A percentile compares a stretch with the other conserved stretches of the same genome.
Conservation (phyloP, 2,888 invertebrate genomes). For the Neoaliturus tenellus region DNA sequence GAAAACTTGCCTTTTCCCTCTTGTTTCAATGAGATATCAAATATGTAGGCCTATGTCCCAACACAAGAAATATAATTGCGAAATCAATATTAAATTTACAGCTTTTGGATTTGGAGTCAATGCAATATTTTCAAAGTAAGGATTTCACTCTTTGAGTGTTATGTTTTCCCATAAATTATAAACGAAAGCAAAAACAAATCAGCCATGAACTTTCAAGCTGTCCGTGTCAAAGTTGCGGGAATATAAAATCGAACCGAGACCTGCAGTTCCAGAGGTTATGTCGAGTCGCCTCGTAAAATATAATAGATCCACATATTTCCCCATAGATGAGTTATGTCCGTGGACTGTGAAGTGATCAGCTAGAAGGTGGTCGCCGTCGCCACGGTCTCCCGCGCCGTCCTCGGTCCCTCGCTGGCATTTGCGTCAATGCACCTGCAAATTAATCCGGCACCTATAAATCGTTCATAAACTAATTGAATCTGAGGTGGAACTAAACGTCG, state of each 20-base stretch:
- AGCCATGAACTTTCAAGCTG: background rate
- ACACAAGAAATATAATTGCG: too few relatives aligned
- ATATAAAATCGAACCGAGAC: background rate
- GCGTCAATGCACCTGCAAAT: constrained; percentile 39
- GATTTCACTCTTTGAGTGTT: too few relatives aligned
- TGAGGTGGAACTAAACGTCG: constrained; percentile 31
- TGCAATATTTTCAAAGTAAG: too few relatives aligned
- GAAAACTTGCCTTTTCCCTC: too few relatives aligned
- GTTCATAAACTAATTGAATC: constrained; percentile 43
- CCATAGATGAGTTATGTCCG: constrained; percentile 7
- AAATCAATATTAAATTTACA: too few relatives aligned
- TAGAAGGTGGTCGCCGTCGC: background rate
- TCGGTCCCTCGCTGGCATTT: constrained; percentile 38
- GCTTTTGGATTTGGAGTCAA: too few relatives aligned
- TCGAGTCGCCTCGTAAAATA: background rate
- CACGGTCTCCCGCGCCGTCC: background rate
- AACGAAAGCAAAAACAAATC: background rate
- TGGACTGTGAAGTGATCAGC: background rate
- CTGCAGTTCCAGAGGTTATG: constrained; percentile 4
- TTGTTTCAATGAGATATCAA: too few relatives aligned
- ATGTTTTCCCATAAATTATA: background rate
- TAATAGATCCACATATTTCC: constrained; percentile 23
- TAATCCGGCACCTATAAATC: constrained; percentile 34
- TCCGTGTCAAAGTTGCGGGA: background rate
- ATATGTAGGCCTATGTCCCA: too few relatives aligned